phyloP scores from a whole-genome alignment of 1,140 invertebrate species.

The Sminthurides bifidus region DNA sequence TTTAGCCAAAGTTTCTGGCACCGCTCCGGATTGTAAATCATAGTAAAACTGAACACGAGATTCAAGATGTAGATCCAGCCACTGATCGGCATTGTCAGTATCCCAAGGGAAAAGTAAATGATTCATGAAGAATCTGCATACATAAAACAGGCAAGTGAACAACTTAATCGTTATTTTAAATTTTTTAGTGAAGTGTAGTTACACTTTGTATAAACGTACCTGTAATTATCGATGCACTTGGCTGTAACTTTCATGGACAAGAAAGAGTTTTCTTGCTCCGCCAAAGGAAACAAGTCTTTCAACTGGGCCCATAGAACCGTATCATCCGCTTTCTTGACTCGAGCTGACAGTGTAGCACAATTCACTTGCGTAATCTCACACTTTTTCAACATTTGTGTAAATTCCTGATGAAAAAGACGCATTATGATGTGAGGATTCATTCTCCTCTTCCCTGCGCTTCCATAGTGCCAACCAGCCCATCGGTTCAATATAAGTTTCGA shows the following conservation, averaged over 20 bases:
- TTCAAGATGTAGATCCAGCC: neutral
- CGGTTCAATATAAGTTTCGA: neutral
- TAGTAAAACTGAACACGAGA: conserved; percentile 4
- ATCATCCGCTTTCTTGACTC: neutral
- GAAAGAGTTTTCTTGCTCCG: conserved; percentile 1
- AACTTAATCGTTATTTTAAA: neutral
- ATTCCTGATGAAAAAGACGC: too few species aligned
- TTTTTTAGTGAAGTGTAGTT: neutral
- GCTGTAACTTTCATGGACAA: neutral
- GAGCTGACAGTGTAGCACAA: neutral
- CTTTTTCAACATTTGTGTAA: neutral
- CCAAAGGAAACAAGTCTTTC: neutral
- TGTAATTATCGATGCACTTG: conserved; percentile 2
- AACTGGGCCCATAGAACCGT: neutral
- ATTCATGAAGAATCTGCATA: neutral
- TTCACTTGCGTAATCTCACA: neutral
- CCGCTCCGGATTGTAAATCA: conserved; percentile 1
- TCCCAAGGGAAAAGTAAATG: neutral
- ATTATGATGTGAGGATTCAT: too few species aligned
- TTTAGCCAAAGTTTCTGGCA: neutral
- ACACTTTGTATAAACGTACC: neutral
- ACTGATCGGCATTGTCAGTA: neutral
- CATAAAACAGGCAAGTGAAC: neutral
- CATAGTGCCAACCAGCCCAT: neutral
- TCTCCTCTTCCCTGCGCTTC: neutral